phyloP scores from a whole-genome alignment of 1,140 invertebrate species.

The Orius insidiosus region DNA sequence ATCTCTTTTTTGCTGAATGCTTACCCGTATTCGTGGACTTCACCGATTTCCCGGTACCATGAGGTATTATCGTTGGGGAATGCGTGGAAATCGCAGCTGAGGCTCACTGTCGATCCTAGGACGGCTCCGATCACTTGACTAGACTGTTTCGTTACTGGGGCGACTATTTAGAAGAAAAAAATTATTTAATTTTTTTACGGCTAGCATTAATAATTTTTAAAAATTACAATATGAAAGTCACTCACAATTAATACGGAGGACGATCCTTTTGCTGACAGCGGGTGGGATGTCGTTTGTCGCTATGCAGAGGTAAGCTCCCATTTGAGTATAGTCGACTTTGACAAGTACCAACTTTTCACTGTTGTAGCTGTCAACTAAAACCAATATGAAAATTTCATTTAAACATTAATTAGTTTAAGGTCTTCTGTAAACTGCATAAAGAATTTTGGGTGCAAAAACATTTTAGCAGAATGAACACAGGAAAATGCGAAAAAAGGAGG shows the following conservation, averaged over 20 bases:
- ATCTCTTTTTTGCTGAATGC: too few species aligned
- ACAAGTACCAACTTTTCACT: slow-evolving; percentile 56
- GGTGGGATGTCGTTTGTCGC: slow-evolving; percentile 61
- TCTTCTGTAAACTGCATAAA: too few species aligned
- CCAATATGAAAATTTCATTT: too few species aligned
- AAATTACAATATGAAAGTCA: slow-evolving; percentile 25
- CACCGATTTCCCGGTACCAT: slow-evolving; percentile 40
- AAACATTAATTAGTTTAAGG: too few species aligned
- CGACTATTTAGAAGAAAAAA: too few species aligned
- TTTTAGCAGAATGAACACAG: too few species aligned
- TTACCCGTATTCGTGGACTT: slow-evolving; percentile 14
- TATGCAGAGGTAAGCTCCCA: slow-evolving; percentile 70
- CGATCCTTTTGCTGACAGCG: slow-evolving; percentile 62
- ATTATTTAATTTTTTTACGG: slow-evolving; percentile 2
- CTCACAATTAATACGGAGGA: slow-evolving; percentile 69
- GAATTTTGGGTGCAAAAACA: too few species aligned
- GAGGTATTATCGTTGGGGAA: slow-evolving; percentile 75
- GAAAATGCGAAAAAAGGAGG: too few species aligned
- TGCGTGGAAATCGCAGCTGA: slow-evolving; percentile 79
- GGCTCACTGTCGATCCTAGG: slow-evolving; percentile 62
- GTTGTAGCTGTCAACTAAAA: slow-evolving; percentile 41
- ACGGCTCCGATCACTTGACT: slow-evolving; percentile 74
- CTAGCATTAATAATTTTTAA: neutral
- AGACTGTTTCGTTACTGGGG: slow-evolving; percentile 69
- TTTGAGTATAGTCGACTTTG: slow-evolving; percentile 63